phyloP scores from a whole-genome alignment of 1,140 invertebrate genomes.

The Heliothis virescens region DNA sequence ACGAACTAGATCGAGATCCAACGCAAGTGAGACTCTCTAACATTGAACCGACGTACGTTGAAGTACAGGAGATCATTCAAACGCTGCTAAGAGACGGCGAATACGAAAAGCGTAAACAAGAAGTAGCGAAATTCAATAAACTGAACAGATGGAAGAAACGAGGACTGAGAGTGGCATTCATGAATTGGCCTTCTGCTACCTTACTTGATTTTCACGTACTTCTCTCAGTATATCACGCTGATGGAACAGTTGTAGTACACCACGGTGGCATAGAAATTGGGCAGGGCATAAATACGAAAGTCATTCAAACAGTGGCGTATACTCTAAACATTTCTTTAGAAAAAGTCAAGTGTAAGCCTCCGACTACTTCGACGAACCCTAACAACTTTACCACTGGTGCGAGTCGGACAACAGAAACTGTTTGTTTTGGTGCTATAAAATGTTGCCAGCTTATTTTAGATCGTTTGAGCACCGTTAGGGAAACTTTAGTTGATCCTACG shows the following conservation, averaged over 20 bases:
- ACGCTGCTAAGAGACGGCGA: conserved; percentile 87
- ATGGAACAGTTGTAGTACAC: conserved; percentile 91
- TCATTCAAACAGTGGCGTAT: conserved; percentile 91
- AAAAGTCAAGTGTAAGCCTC: conserved; percentile 89
- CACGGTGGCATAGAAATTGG: conserved; percentile 95
- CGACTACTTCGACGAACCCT: conserved; percentile 86
- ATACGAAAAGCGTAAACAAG: conserved; percentile 87
- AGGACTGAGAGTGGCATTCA: conserved; percentile 85
- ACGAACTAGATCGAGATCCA: conserved; percentile 89
- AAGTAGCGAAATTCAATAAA: conserved; percentile 88
- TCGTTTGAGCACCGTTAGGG: conserved; percentile 88
- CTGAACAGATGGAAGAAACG: conserved; percentile 92
- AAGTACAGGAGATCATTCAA: conserved; percentile 86
- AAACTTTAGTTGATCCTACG: conserved; percentile 83
- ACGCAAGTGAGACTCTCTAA: conserved; percentile 89
- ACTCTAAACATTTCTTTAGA: conserved; percentile 90
- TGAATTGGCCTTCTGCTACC: conserved; percentile 52
- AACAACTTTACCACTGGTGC: conserved; percentile 89
- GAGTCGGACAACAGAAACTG: conserved; percentile 82
- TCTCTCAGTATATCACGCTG: conserved; percentile 91
- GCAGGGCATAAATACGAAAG: conserved; percentile 93
- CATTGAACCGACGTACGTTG: conserved; percentile 82
- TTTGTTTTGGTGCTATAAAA: conserved; percentile 87
- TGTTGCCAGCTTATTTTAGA: conserved; percentile 89
- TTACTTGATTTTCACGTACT: conserved; percentile 87